A percentile compares a stretch with the other conserved stretches of the same genome.
These are phyloP conservation scores for Agonopterix arenella DNA, from an alignment of 2,888 invertebrate species.

Conservation along the genomic window DNA sequence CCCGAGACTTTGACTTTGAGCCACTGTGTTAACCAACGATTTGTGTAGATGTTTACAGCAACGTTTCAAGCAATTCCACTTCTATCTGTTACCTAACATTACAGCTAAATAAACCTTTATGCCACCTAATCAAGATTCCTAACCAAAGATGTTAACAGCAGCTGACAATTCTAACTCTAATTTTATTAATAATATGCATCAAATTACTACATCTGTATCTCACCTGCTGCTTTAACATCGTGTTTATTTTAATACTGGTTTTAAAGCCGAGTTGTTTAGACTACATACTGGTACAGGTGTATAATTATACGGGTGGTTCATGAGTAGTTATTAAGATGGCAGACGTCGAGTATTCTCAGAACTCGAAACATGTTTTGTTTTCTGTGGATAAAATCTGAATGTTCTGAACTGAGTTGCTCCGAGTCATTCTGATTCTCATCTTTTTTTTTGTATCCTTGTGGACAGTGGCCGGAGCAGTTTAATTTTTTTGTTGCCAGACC, in stretches of 20 bases:
- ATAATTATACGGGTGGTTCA: constrained; percentile 22
- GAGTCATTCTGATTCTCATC: constrained; percentile 10
- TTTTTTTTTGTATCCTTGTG: constrained; percentile 9
- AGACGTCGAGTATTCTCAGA: constrained; percentile 27
- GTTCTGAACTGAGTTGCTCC: constrained; percentile 22
- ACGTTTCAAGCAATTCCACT: too few species aligned
- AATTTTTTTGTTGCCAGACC: constrained; percentile 6
- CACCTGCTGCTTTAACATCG: constrained; percentile 14
- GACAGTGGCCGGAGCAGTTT: constrained; percentile 8
- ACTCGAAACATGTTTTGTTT: constrained; percentile 27
- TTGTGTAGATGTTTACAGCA: too few species aligned
- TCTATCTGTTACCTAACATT: not conserved
- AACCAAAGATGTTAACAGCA: not conserved
- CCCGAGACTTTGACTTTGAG: too few species aligned
- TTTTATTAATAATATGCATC: constrained; percentile 12
- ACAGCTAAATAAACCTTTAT: not conserved
- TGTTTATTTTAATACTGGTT: constrained; percentile 14
- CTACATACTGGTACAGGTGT: constrained; percentile 16
- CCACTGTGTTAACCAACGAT: not conserved
- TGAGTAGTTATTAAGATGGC: constrained; percentile 33
- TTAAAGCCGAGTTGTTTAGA: constrained; percentile 3
- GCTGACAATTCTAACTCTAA: constrained; percentile 6
- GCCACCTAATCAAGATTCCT: not conserved
- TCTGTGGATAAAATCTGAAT: constrained; percentile 34
- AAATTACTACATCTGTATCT: constrained; percentile 17